Evolutionary conservation across 1,140 invertebrate genomes (phyloP), one percentile per base, ranked within the genome.

Genomic region (Arion vulgaris): DNA sequence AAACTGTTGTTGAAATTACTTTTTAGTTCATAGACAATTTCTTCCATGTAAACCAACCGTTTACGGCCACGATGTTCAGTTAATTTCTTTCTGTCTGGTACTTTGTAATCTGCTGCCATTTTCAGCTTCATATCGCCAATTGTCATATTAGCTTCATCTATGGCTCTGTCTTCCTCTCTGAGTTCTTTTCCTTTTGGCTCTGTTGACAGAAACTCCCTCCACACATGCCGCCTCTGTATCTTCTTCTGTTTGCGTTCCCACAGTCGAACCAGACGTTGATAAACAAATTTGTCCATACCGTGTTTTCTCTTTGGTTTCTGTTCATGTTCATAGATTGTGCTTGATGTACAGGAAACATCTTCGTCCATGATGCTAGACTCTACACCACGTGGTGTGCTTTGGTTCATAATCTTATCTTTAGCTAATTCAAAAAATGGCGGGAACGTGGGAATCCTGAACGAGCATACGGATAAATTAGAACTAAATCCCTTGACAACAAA

Each of bases 91-190:
- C 28, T 28, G 11, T 72, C 69, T 26, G 80, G 80, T 1, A 81
- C 71, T 36, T 81, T 81, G 49, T 81, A 81, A 28, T 81, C 71
- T 0, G 80, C 9, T 17, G 69, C 68, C 49, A 49, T 73, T 28
- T 81, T 81, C 0, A 81, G 51, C 41, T 81, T 81, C 80, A 81
- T 81, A 41, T 81, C 80, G 15, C 80, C 80, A 45, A 81, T 81
- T 28, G 72, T 73, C 1, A 11, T 39, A 39, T 11, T 34, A 0
- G 80, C 80, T 32, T 73, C 62, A 1, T 81, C 51, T 34, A 81
- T 81, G 1, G 80, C 80, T 15, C 69, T 73, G 32, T 81, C 80
- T 19, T 81, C 80, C n/a, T 81, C 80, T 38, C 78, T 41, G 15
- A 81, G 51, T 36, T 81, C 80, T 38, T 57, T 53, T 0, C 51